Evolutionary conservation across 2,113 vertebrate species (phyloP).

Genomic region (Eptesicus fuscus): DNA sequence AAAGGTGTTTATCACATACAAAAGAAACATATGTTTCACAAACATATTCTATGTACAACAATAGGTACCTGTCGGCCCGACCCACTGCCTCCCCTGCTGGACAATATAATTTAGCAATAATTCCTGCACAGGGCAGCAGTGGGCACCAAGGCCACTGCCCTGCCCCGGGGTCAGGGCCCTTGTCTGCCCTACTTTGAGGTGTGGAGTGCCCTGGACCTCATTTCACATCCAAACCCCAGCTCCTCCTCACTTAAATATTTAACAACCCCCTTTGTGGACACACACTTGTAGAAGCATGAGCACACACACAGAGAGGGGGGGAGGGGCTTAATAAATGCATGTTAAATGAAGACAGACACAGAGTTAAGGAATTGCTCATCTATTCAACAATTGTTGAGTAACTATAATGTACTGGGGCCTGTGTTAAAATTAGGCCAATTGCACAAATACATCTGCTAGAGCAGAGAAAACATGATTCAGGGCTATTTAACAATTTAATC

Average conservation of each 20-base stretch:
- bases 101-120: conserved; percentile 95
- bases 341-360: not conserved
- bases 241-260: not conserved
- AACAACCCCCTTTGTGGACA: not conserved
- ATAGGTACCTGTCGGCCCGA: conserved; percentile 86
- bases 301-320: not conserved
- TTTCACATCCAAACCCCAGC: not conserved
- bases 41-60: conserved; percentile 94
- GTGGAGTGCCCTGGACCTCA: not conserved
- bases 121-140: conserved; percentile 83
- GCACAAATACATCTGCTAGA: not conserved
- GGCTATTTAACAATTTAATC: conserved; percentile 38
- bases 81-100: conserved; percentile 64
- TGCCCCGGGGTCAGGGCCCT: not conserved
- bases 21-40: conserved; percentile 94
- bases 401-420: not conserved
- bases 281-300: not conserved
- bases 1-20: conserved; percentile 95
- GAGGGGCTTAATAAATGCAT: not conserved
- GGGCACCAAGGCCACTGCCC: not conserved
- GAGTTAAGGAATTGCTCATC: not conserved
- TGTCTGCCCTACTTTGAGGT: not conserved
- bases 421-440: not conserved
- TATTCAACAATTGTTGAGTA: not conserved
- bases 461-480: conserved; percentile 5